phyloP scores from a whole-genome alignment of 2,888 invertebrate genomes.

The Gerris lacustris region DNA sequence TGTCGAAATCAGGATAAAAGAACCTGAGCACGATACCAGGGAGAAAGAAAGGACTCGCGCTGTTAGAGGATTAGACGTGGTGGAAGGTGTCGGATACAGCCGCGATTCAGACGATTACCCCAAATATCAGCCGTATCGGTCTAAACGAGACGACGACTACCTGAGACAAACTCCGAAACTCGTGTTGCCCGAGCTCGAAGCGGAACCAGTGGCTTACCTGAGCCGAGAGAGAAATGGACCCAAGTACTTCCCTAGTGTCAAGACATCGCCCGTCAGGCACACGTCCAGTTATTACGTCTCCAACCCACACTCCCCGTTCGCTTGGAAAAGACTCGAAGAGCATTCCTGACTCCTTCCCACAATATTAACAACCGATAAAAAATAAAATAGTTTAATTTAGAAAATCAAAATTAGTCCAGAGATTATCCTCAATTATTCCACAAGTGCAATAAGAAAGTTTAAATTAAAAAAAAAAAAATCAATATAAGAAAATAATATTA shows the following conservation, averaged over 20 bases:
- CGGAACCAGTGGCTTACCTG: constrained; percentile 18
- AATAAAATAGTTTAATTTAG: too few relatives aligned
- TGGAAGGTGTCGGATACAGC: neutral
- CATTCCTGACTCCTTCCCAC: neutral
- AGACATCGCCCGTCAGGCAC: constrained; percentile 23
- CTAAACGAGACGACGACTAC: neutral
- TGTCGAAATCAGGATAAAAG: constrained; percentile 26
- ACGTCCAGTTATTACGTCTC: constrained; percentile 23
- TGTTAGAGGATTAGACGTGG: neutral
- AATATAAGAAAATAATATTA: too few relatives aligned
- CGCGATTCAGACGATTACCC: neutral
- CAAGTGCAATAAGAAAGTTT: too few relatives aligned
- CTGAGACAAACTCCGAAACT: constrained; percentile 16
- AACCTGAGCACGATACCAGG: constrained; percentile 12
- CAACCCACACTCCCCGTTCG: constrained; percentile 19
- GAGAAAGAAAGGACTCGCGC: neutral
- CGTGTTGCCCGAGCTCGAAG: constrained; percentile 21
- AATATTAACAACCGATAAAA: too few relatives aligned
- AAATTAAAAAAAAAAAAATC: too few relatives aligned
- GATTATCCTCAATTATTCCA: too few relatives aligned
- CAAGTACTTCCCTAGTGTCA: constrained; percentile 6
- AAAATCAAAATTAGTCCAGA: too few relatives aligned
- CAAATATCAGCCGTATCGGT: neutral
- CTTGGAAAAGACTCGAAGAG: constrained; percentile 25
- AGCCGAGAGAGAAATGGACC: constrained; percentile 12